These are phyloP conservation scores for Syndactyla subalaris DNA, from an alignment of 2,797 vertebrate genomes.

Conservation along the genomic window DNA sequence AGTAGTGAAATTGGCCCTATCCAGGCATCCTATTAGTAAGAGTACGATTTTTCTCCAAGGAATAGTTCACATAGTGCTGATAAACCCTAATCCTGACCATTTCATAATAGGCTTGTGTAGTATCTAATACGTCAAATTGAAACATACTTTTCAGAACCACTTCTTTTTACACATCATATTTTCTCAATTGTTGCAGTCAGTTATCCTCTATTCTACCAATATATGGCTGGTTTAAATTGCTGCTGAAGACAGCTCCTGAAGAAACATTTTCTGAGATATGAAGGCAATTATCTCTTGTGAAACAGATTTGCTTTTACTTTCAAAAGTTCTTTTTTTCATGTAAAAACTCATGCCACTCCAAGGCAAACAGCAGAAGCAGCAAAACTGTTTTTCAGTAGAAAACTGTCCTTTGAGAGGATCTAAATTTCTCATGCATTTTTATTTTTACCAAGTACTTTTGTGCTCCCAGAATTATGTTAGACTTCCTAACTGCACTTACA, in stretches of 20 bases:
- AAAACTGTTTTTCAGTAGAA: background rate
- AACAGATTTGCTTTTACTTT: background rate
- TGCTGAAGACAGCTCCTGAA: background rate
- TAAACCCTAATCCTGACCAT: background rate
- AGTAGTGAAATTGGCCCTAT: background rate
- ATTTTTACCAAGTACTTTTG: background rate
- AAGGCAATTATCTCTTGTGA: background rate
- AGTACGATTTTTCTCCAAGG: background rate
- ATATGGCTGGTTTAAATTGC: background rate
- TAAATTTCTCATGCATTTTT: background rate
- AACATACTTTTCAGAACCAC: background rate
- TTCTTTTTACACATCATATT: background rate
- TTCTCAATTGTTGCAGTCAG: background rate
- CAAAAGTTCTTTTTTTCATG: background rate
- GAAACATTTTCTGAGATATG: background rate
- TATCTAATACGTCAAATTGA: background rate
- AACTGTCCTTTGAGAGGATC: background rate
- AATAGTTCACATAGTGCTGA: background rate
- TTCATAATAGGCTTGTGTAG: background rate
- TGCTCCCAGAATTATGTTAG: background rate
- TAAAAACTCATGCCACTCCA: background rate
- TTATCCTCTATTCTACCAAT: background rate
- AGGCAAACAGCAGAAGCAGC: background rate
- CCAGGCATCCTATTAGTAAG: background rate
- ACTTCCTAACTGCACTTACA: background rate